Base-by-base conservation (phyloP, 2,888 invertebrate species). In the Polydesmus complanatus region DNA sequence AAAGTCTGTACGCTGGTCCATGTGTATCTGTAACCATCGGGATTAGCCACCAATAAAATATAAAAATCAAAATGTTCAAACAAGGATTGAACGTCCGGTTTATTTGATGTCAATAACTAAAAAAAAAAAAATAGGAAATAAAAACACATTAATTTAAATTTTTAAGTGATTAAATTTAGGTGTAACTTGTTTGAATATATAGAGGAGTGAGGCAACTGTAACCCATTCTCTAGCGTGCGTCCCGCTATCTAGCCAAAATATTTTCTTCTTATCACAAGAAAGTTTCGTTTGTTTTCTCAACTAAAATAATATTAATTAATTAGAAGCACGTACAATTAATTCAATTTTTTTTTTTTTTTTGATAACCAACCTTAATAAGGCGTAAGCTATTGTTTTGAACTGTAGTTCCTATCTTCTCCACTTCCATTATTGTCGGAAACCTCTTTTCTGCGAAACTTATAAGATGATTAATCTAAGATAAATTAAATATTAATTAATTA, bases 1-100 rank as follows among this genome's bases (percentile, higher is more conserved):
- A 37, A 8, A 37, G 37, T 5, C 8, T 21, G n/a, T 56, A 65
- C 66, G 47, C 37, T 54, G 25, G 63, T 65, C 66, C 68, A 69
- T 3, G 69, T 68, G 61, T 67, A 70, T 2, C 64, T 65, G 61
- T 70, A 71, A 18, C 71, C 71, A 64, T 71, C 71, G 19, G 70
- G 69, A 63, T 70, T 70, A 27, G 67, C 48, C 18, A 71, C 64
- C 14, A 70, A 69, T 23, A 69, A 62, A 23, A 71, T 60, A 55
- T 67, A 64, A 60, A 68, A 65, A 61, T 71, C 68, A 61, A 67
- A 69, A 11, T 63, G 56, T 26, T 67, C 64, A 14, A 69, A 50
- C 23, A 70, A 56, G 3, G 56, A 48, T 1, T 61, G 64, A 19
- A 11, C 26, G n/a, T 22, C 27, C n/a, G 25, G 27, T 26, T 55